A percentile compares a stretch with the other conserved stretches of the same genome.
Conservation (phyloP, 1,140 invertebrate genomes). For the Penaeus indicus region DNA sequence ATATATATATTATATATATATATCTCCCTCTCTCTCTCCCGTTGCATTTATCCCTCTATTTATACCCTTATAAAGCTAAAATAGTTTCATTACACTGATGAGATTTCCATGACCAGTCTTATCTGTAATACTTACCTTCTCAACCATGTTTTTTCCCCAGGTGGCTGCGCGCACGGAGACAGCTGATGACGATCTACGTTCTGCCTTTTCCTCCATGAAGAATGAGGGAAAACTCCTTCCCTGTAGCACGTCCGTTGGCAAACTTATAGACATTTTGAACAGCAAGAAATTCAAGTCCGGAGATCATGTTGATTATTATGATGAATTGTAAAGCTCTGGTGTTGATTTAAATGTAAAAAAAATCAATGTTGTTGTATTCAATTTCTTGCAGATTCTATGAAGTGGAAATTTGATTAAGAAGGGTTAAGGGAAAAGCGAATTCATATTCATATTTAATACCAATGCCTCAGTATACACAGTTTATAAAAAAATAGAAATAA, state of each 20-base stretch:
- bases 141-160: neutral
- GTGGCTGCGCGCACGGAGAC: slow-evolving; percentile 31
- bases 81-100: too few relatives aligned
- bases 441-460: too few relatives aligned
- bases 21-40: neutral
- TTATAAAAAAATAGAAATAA: too few relatives aligned
- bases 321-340: neutral
- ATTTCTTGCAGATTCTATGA: too few relatives aligned
- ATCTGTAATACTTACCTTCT: too few relatives aligned
- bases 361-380: neutral
- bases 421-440: too few relatives aligned
- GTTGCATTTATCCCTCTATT: neutral
- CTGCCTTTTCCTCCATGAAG: slow-evolving; percentile 34
- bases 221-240: slow-evolving; percentile 34
- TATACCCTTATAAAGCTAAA: too few relatives aligned
- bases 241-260: slow-evolving; percentile 27
- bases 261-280: slow-evolving; percentile 32
- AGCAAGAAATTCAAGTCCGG: slow-evolving; percentile 43
- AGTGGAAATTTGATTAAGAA: too few relatives aligned
- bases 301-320: slow-evolving; percentile 51
- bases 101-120: too few relatives aligned
- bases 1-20: too few relatives aligned
- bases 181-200: slow-evolving; percentile 4
- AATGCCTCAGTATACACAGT: too few relatives aligned
- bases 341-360: neutral